Evolutionary conservation across 2,888 invertebrate species (phyloP).

Genomic region (Tineola bisselliella): DNA sequence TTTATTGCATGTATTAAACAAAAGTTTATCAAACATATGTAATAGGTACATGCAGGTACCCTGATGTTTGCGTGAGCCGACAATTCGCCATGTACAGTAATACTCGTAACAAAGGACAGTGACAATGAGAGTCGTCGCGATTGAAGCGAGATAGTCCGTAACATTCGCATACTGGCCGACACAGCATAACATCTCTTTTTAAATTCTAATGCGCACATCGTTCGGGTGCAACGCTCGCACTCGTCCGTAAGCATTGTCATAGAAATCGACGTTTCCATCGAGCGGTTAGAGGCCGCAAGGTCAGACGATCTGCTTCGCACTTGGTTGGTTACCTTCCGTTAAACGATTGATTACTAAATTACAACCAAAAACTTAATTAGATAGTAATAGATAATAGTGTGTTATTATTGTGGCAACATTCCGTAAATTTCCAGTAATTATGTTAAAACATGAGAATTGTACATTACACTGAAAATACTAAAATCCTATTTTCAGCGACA

Average conservation of each 20-base stretch:
- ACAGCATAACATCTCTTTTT: conserved; percentile 56
- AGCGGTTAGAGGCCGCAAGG: conserved; percentile 22
- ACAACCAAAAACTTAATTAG: not conserved
- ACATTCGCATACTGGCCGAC: conserved; percentile 25
- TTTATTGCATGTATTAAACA: too few species aligned
- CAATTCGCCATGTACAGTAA: not conserved
- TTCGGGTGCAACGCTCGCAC: conserved; percentile 50
- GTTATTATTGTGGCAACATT: too few species aligned
- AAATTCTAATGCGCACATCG: conserved; percentile 62
- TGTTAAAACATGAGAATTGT: too few species aligned
- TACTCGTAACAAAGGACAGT: conserved; percentile 2
- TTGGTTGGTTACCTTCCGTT: conserved; percentile 2
- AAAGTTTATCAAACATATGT: too few species aligned
- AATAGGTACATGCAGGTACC: not conserved
- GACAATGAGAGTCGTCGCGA: not conserved
- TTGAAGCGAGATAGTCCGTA: not conserved
- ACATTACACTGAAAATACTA: too few species aligned
- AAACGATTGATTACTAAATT: conserved; percentile 3
- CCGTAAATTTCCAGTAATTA: too few species aligned
- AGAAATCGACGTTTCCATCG: conserved; percentile 53
- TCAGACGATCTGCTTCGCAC: conserved; percentile 25
- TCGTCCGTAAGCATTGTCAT: conserved; percentile 54
- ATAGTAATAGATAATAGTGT: not conserved
- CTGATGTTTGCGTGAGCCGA: not conserved
- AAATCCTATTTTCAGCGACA: too few species aligned